Evolutionary conservation across 2,888 invertebrate species (phyloP).

Genomic region (Leptura quadrifasciata): DNA sequence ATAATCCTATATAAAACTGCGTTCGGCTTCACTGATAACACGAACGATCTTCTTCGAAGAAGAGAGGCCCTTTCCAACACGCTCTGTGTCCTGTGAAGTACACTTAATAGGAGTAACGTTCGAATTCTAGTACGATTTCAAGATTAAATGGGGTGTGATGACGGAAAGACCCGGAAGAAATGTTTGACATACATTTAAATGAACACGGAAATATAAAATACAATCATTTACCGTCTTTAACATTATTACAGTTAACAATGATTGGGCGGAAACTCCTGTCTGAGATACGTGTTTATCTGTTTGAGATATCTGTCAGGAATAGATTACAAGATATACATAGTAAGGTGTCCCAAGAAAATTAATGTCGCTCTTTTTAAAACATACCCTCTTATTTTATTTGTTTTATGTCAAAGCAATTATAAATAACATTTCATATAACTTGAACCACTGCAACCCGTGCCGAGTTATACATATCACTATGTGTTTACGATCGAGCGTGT

Average conservation of each 20-base stretch:
- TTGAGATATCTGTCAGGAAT: too few species aligned
- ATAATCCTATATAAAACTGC: not conserved
- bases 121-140: not conserved
- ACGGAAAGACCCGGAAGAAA: not conserved
- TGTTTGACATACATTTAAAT: not conserved
- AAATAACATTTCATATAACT: too few species aligned
- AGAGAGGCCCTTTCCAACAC: not conserved
- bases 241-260: not conserved
- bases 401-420: too few species aligned
- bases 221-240: not conserved
- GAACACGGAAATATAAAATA: not conserved
- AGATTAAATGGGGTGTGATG: not conserved
- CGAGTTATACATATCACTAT: too few species aligned
- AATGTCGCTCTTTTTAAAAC: too few species aligned
- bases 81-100: not conserved
- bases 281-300: too few species aligned
- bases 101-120: not conserved
- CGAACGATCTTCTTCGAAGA: not conserved
- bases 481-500: too few species aligned
- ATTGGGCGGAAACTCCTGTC: too few species aligned
- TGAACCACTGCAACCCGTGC: too few species aligned
- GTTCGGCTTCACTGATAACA: not conserved
- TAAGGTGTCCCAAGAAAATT: too few species aligned
- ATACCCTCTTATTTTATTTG: too few species aligned
- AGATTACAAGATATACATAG: too few species aligned